Conservation (phyloP, 2,113 vertebrate genomes). For the Heterocephalus glaber region DNA sequence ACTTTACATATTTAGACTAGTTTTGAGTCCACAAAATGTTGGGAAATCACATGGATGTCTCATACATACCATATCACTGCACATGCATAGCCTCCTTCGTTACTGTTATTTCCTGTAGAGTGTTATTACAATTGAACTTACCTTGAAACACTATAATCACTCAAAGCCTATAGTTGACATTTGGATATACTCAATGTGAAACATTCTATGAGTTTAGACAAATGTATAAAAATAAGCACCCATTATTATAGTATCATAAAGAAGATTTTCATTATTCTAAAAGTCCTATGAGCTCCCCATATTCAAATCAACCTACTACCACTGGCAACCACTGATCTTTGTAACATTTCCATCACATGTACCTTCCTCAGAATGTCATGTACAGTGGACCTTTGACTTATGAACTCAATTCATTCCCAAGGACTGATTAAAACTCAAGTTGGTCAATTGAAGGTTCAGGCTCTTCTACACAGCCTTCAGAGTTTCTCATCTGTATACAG, state of each 20-base stretch:
- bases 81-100: not conserved
- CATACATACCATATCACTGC: not conserved
- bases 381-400: not conserved
- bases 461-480: no score
- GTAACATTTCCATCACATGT: not conserved
- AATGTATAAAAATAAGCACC: not conserved
- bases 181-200: not conserved
- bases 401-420: no score
- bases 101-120: not conserved
- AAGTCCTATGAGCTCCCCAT: not conserved
- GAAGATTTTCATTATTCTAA: not conserved
- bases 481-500: no score
- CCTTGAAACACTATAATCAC: not conserved
- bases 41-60: not conserved
- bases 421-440: no score
- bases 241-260: not conserved
- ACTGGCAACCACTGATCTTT: not conserved
- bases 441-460: no score
- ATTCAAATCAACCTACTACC: not conserved
- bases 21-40: not conserved
- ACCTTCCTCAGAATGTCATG: not conserved
- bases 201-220: not conserved
- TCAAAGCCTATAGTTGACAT: not conserved
- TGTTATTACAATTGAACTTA: not conserved
- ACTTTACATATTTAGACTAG: not conserved